phyloP scores from a whole-genome alignment of 2,113 vertebrate genomes.

The Cranoglanis bouderius region DNA sequence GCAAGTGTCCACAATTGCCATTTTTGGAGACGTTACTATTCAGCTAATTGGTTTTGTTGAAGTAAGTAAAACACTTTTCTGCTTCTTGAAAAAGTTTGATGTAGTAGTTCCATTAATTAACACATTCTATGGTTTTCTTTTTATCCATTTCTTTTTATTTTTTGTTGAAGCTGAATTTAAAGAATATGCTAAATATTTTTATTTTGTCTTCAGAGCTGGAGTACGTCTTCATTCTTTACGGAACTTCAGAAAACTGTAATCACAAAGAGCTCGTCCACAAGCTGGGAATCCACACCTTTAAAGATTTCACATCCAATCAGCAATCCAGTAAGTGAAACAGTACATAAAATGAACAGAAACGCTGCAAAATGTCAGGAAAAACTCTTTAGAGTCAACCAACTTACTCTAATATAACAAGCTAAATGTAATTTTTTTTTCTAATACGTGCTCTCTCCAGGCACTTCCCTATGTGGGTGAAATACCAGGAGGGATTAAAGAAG shows the following conservation, averaged over 20 bases:
- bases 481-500: background rate
- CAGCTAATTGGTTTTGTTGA: constrained; percentile 4
- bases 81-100: background rate
- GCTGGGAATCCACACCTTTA: background rate
- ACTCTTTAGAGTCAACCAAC: background rate
- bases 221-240: background rate
- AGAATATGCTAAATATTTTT: no score
- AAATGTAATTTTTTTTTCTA: no score
- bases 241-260: background rate
- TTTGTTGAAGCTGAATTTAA: no score
- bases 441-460: background rate
- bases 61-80: background rate
- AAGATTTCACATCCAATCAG: background rate
- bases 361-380: background rate
- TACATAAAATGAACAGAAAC: no score
- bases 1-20: background rate
- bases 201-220: background rate
- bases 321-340: background rate
- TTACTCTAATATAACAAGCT: background rate
- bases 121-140: background rate
- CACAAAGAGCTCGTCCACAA: background rate
- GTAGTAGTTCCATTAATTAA: background rate
- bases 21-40: background rate
- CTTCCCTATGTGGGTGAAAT: background rate
- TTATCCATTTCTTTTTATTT: no score